phyloP scores from a whole-genome alignment of 2,888 invertebrate species.

The Lottia gigantea region DNA sequence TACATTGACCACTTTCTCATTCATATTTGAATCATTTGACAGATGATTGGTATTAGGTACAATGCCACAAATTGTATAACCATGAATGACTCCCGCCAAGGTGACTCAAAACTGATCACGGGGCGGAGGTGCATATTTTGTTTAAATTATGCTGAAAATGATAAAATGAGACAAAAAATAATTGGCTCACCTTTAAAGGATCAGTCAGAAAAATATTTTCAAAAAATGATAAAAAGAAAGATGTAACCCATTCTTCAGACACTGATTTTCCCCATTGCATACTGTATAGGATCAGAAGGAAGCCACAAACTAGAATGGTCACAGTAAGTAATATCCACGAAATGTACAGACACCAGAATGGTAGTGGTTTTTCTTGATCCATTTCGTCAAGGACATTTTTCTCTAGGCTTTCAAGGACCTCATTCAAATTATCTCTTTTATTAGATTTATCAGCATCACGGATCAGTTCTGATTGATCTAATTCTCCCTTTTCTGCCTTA shows the following conservation, averaged over 20 bases:
- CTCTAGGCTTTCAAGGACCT: neutral
- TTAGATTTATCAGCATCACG: neutral
- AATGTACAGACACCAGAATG: constrained; percentile 35
- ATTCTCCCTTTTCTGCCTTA: too few species aligned
- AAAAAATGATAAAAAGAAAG: constrained; percentile 65
- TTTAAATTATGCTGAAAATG: too few species aligned
- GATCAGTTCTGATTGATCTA: too few species aligned
- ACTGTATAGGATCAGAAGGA: constrained; percentile 68
- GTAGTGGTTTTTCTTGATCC: constrained; percentile 27
- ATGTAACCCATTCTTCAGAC: constrained; percentile 68
- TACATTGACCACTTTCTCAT: too few species aligned
- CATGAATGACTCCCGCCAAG: too few species aligned
- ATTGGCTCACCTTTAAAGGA: constrained; percentile 62
- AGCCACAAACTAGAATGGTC: constrained; percentile 55
- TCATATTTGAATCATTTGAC: too few species aligned
- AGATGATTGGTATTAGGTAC: too few species aligned
- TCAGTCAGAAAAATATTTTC: constrained; percentile 65
- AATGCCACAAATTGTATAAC: too few species aligned
- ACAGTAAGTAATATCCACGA: constrained; percentile 62
- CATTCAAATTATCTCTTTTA: neutral
- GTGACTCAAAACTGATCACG: too few species aligned
- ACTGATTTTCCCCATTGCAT: constrained; percentile 69
- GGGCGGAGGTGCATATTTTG: too few species aligned
- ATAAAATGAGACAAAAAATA: neutral
- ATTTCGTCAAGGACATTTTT: neutral